Percentiles rank a stretch among this genome's conserved stretches.
phyloP scores from a whole-genome alignment of 2,797 vertebrate species.

The Setipinna tenuifilis region DNA sequence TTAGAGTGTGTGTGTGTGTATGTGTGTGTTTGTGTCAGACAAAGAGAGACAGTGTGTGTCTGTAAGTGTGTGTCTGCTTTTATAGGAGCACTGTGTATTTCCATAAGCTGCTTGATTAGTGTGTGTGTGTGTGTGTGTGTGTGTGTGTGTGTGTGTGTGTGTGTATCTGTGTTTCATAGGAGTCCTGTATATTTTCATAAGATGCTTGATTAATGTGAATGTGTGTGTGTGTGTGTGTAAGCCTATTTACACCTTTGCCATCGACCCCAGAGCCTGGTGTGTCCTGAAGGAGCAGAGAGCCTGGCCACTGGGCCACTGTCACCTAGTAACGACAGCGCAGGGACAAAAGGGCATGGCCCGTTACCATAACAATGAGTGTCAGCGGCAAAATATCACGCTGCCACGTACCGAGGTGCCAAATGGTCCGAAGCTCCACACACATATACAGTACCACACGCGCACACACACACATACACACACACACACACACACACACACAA shows the following conservation, averaged over 20 bases:
- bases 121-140: neutral
- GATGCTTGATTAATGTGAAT: neutral
- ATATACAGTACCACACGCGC: constrained; percentile 20
- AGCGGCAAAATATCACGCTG: constrained; percentile 26
- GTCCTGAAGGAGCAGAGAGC: constrained; percentile 22
- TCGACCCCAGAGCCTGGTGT: neutral
- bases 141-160: too few relatives aligned
- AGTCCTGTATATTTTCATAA: neutral
- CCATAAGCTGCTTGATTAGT: too few relatives aligned
- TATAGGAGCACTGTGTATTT: too few relatives aligned
- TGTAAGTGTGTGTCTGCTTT: too few relatives aligned
- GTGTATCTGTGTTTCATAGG: too few relatives aligned
- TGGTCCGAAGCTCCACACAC: constrained; percentile 24
- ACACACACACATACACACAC: neutral
- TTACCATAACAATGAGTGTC: constrained; percentile 43
- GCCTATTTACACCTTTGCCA: neutral
- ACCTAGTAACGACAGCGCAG: constrained; percentile 38
- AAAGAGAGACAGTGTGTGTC: too few relatives aligned
- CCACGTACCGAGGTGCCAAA: constrained; percentile 28
- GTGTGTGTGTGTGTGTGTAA: constrained; percentile 30
- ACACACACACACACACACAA: neutral
- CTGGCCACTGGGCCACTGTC: constrained; percentile 38
- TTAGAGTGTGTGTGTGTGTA: too few relatives aligned
- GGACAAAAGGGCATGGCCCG: constrained; percentile 8
- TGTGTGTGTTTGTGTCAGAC: too few relatives aligned